Evolutionary conservation across 1,140 invertebrate species (phyloP).

Genomic region (Melitaea cinxia): DNA sequence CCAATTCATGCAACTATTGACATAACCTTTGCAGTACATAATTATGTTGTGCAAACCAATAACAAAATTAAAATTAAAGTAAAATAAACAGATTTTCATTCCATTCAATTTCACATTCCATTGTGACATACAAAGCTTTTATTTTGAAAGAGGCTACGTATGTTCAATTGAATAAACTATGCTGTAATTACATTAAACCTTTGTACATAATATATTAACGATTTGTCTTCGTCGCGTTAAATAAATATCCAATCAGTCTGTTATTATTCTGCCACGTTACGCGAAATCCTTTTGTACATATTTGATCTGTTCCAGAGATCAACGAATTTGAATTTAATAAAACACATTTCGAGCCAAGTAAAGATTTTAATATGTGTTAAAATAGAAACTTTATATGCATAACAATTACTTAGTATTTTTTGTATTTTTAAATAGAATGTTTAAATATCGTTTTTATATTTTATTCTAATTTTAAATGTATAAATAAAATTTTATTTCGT

Average conservation of each 20-base stretch:
- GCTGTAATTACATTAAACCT: neutral
- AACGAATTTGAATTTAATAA: neutral
- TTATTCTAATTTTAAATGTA: too few species aligned
- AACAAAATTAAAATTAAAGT: too few species aligned
- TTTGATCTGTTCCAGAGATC: constrained; percentile 1
- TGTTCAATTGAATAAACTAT: neutral
- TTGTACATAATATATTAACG: neutral
- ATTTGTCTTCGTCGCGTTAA: constrained; percentile 7
- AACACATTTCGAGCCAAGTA: neutral
- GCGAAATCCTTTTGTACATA: constrained; percentile 12
- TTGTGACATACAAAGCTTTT: too few species aligned
- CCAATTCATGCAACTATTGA: too few species aligned
- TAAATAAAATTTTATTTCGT: too few species aligned
- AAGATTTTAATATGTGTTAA: neutral
- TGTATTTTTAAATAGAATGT: too few species aligned
- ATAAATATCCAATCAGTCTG: constrained; percentile 11
- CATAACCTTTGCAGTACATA: too few species aligned
- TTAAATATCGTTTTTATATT: neutral
- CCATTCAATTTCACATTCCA: too few species aligned
- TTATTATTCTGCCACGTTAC: neutral
- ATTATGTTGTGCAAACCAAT: too few species aligned
- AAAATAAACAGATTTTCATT: too few species aligned
- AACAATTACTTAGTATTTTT: neutral
- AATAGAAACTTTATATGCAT: neutral
- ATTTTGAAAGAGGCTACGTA: neutral